Base-by-base conservation (phyloP, 2,888 invertebrate genomes). In the Pristionchus mayeri region DNA sequence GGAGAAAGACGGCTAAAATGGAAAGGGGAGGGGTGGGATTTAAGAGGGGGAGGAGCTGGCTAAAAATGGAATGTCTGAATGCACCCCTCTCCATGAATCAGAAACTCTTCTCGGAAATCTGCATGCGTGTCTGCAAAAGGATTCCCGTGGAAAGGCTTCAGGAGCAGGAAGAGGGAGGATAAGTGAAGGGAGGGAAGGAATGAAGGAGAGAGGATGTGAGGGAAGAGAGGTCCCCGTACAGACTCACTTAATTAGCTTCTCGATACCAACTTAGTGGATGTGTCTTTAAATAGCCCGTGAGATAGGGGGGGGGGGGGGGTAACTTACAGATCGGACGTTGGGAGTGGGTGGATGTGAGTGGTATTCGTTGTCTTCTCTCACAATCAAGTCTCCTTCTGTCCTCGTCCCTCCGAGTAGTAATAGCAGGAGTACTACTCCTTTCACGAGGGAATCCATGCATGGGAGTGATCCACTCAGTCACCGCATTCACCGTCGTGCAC, bases 251-350 rank as follows among this genome's bases (percentile, higher is more conserved):
- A 71, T 71, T 71, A 44, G 11, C n/a, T 71, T 21, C 78, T 18
- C 86, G 85, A n/a, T 86, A 67, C 76, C 52, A 21, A 27, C 21
- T 37, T 27, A n/a, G 34, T 60, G 57, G 24, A 52, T 34, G 37
- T n/a, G 60, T 60, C 44, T 44, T 44, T 44, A 9, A 44, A 44
- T 6, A 30, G 60, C 30, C 16, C 27, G 60, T 30, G 30, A 54
- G n/a, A 54, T 24, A 54, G n/a, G n/a, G 54, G 24, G 7, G 21
- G 16, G 24, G 60, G 30, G 0, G 6, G 24, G 24, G 60, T 24
- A 0, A 60, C 60, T 60, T 4, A 60, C 60, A 0, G 60, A 60
- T 60, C 44, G 37, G n/a, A 71, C 71, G n/a, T 71, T 44, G 1
- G 40, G 40, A 40, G 71, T 71, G 40, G 71, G 40, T 37, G 71